Conservation (phyloP, 2,888 invertebrate genomes). For the Calameuta idolon region DNA sequence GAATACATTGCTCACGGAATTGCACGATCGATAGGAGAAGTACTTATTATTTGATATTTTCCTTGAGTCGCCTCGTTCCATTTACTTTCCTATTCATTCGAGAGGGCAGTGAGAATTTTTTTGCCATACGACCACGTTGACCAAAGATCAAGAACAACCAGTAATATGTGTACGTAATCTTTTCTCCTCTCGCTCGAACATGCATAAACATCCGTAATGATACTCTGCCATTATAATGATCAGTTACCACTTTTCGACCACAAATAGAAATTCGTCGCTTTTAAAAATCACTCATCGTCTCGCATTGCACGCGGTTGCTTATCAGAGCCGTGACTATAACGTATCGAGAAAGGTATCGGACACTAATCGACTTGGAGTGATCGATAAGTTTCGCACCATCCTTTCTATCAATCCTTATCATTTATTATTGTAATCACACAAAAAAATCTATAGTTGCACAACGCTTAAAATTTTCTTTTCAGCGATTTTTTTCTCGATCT, state of each 20-base stretch:
- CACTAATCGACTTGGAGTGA: neutral
- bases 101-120: slow-evolving; percentile 29
- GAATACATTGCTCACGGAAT: neutral
- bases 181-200: slow-evolving; percentile 4
- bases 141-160: slow-evolving; percentile 54
- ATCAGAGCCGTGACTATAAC: neutral
- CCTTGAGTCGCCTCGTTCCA: slow-evolving; percentile 40
- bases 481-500: neutral
- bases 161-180: slow-evolving; percentile 20
- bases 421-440: neutral
- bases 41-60: slow-evolving; percentile 29
- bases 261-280: neutral
- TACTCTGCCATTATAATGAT: neutral
- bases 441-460: neutral
- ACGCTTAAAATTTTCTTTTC: neutral
- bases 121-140: slow-evolving; percentile 32
- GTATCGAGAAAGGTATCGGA: neutral
- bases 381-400: neutral
- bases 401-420: neutral
- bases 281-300: neutral
- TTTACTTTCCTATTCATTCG: slow-evolving; percentile 38
- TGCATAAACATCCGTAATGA: neutral
- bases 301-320: neutral
- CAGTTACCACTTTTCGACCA: neutral
- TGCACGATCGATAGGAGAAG: neutral